Conservation (phyloP, 2,113 vertebrate genomes). For the Pycnonotus jocosus region DNA sequence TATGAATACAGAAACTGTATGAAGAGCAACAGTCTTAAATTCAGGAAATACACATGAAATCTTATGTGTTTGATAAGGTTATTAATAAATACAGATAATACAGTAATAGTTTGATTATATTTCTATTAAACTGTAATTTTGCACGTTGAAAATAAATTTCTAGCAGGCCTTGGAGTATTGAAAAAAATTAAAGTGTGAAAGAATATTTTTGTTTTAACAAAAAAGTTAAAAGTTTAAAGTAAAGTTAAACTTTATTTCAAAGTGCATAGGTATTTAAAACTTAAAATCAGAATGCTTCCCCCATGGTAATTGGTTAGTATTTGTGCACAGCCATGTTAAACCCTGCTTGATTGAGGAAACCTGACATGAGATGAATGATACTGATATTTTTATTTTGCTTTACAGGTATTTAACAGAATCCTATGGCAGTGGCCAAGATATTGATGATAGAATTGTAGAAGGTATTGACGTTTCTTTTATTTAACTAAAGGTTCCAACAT, state of each 20-base stretch:
- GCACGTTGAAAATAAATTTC: not conserved
- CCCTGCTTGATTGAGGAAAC: not conserved
- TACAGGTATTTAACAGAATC: conserved; percentile 91
- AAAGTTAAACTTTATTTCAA: not conserved
- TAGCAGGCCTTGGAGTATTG: not conserved
- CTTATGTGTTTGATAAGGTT: not conserved
- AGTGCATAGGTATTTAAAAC: not conserved
- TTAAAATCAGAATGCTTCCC: not conserved
- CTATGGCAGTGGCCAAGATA: conserved; percentile 95
- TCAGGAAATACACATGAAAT: not conserved
- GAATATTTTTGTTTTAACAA: not conserved
- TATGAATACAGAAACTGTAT: not conserved
- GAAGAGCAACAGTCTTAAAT: not conserved
- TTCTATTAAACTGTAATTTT: not conserved
- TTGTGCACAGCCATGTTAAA: not conserved
- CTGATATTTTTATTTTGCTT: not conserved
- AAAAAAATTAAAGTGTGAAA: not conserved
- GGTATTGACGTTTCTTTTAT: conserved; percentile 67
- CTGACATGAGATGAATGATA: not conserved
- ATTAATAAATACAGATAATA: not conserved
- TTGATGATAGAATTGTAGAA: conserved; percentile 97
- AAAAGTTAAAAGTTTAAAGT: not conserved
- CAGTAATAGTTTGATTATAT: not conserved
- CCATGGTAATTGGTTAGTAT: not conserved
- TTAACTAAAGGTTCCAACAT: not conserved